Evolutionary conservation across 2,113 vertebrate species (phyloP).

Genomic region (Cyrtonyx montezumae): DNA sequence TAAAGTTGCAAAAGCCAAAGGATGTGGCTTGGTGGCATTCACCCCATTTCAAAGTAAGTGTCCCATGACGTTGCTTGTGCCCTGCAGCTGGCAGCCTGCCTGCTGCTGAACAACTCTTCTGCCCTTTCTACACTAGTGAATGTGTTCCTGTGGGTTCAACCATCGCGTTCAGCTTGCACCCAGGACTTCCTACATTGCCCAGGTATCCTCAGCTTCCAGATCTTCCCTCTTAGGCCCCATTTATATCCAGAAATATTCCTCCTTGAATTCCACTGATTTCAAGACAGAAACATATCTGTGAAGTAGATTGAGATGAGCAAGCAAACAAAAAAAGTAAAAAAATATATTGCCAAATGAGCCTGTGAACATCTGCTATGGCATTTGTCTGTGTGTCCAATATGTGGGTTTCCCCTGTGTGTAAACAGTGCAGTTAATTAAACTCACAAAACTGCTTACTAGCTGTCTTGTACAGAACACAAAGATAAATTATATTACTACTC

Average conservation of each 20-base stretch:
- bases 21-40: not conserved
- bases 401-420: not conserved
- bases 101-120: not conserved
- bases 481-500: not conserved
- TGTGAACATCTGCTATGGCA: not conserved
- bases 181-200: not conserved
- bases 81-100: not conserved
- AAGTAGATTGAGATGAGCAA: not conserved
- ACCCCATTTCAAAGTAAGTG: not conserved
- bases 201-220: not conserved
- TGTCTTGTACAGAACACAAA: not conserved
- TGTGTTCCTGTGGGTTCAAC: fast-evolving
- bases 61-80: not conserved
- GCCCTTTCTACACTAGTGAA: not conserved
- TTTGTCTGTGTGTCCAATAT: not conserved
- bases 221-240: not conserved
- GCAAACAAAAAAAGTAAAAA: not conserved
- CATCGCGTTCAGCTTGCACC: not conserved
- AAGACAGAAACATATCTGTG: not conserved
- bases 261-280: not conserved
- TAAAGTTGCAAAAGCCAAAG: not conserved
- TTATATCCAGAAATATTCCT: not conserved
- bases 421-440: slow-evolving; percentile 21
- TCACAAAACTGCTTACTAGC: not conserved
- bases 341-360: not conserved